Evolutionary conservation across 2,113 vertebrate species (phyloP).

Genomic region (Caretta caretta): DNA sequence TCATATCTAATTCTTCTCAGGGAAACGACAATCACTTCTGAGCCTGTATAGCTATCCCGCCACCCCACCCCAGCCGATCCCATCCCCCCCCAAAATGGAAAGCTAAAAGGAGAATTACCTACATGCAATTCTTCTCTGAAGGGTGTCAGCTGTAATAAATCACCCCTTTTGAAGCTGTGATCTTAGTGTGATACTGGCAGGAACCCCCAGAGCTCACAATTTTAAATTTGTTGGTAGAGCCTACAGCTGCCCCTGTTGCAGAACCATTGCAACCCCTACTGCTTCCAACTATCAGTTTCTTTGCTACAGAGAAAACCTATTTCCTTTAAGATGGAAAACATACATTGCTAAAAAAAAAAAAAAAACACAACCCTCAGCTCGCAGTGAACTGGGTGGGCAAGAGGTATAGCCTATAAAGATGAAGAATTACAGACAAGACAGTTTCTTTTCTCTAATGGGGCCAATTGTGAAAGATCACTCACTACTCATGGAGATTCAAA

Average conservation of each 20-base stretch:
- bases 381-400: neutral
- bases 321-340: neutral
- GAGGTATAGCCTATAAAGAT: neutral
- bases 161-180: neutral
- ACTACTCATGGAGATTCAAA: neutral
- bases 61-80: fast-evolving
- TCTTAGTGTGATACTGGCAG: neutral
- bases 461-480: neutral
- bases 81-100: neutral
- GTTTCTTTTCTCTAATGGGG: neutral
- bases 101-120: neutral
- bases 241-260: neutral
- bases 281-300: neutral
- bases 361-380: neutral
- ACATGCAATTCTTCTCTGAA: fast-evolving
- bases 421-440: neutral
- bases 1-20: fast-evolving
- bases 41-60: neutral
- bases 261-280: neutral
- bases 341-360: fast-evolving
- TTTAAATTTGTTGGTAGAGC: neutral
- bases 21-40: neutral
- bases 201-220: neutral
- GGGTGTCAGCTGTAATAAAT: neutral
- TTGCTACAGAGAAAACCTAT: neutral